Conservation (phyloP, 2,888 invertebrate species). For the Apodemia hepburni region DNA sequence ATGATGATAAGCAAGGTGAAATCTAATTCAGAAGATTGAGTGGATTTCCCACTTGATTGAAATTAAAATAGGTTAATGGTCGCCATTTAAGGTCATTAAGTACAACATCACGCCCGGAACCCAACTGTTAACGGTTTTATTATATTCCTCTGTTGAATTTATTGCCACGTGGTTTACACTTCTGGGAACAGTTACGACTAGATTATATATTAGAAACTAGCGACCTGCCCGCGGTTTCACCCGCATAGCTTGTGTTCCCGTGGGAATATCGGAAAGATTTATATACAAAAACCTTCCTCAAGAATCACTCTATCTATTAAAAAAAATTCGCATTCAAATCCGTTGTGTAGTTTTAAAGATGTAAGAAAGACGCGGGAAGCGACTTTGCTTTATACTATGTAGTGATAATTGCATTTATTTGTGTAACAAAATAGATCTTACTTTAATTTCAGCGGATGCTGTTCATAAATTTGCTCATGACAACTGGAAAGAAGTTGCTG, state of each 20-base stretch:
- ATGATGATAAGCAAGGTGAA: background rate
- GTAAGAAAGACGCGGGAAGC: too few relatives aligned
- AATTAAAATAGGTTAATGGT: slow-evolving; percentile 1
- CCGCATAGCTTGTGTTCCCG: too few relatives aligned
- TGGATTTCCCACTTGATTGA: background rate
- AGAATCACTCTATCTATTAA: too few relatives aligned
- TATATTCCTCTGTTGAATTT: background rate
- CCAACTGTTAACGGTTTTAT: background rate
- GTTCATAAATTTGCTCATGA: slow-evolving; percentile 22
- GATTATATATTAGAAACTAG: background rate
- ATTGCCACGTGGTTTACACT: background rate
- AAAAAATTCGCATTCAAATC: too few relatives aligned
- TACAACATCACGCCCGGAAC: background rate
- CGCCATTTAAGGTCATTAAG: too few relatives aligned
- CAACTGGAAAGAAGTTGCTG: slow-evolving; percentile 16
- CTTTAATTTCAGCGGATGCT: slow-evolving; percentile 9
- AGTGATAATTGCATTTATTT: too few relatives aligned
- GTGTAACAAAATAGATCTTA: background rate
- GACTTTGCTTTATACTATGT: too few relatives aligned
- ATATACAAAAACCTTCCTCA: too few relatives aligned
- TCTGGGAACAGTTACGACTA: background rate
- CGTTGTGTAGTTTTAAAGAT: too few relatives aligned
- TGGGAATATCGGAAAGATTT: too few relatives aligned
- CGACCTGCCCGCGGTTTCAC: too few relatives aligned
- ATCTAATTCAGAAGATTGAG: background rate